These are phyloP conservation scores for Ommatoiulus sabulosus DNA, from an alignment of 2,888 invertebrate genomes.

Conservation along the genomic window DNA sequence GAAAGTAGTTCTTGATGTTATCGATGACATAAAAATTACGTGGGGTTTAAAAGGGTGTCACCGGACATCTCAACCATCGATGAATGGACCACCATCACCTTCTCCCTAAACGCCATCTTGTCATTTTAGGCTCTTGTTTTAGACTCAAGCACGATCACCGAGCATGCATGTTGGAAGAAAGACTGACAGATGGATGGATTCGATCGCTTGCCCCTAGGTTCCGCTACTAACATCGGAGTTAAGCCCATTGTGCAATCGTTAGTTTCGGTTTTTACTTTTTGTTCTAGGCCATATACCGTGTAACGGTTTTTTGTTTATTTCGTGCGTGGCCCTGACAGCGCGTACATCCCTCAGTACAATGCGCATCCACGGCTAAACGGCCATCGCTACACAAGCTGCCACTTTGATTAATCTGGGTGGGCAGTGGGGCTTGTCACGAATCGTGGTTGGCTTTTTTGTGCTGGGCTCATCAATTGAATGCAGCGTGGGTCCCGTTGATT, in stretches of 20 bases:
- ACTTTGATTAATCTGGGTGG: constrained; percentile 43
- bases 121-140: no score
- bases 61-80: no score
- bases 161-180: neutral
- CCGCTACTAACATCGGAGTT: neutral
- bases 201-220: constrained; percentile 1
- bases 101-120: neutral
- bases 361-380: neutral
- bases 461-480: constrained; percentile 27
- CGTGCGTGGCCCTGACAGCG: neutral
- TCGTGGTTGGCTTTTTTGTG: neutral
- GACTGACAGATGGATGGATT: neutral
- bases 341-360: neutral
- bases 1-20: no score
- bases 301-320: constrained; percentile 39
- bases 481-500: constrained; percentile 36
- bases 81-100: no score
- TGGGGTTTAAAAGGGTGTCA: no score
- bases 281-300: neutral
- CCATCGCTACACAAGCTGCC: constrained; percentile 1
- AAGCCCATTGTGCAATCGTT: neutral
- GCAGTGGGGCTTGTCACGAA: constrained; percentile 40
- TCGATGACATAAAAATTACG: no score
- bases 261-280: constrained; percentile 7
- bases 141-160: neutral